Conservation (phyloP, 2,797 vertebrate genomes). For the Garrulus glandarius region DNA sequence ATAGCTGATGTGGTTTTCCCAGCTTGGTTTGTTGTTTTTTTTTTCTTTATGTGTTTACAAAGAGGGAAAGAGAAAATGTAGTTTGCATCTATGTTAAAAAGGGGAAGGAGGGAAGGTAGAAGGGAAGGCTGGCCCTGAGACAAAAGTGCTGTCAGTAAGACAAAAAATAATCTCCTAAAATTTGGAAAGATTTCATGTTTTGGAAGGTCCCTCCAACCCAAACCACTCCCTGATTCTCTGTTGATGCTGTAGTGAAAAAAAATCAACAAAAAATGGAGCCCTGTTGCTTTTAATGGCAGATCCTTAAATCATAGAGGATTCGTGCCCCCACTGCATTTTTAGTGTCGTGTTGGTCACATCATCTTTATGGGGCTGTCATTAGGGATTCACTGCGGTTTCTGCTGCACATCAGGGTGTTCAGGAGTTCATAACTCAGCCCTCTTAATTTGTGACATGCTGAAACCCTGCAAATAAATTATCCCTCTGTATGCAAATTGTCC, state of each 20-base stretch:
- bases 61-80: background rate
- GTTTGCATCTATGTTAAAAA: background rate
- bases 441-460: background rate
- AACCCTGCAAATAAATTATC: background rate
- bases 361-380: slow-evolving; percentile 25
- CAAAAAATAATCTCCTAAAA: background rate
- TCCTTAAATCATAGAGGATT: background rate
- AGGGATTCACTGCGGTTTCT: background rate
- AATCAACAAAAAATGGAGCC: fast-evolving
- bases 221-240: background rate
- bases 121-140: background rate
- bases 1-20: background rate
- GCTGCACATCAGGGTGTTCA: background rate
- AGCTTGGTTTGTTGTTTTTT: background rate
- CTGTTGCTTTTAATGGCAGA: background rate
- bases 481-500: background rate
- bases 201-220: background rate
- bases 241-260: background rate
- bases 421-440: slow-evolving; percentile 37
- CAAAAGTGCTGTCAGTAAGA: background rate
- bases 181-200: background rate
- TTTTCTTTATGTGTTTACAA: background rate
- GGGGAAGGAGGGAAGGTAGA: no score
- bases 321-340: background rate
- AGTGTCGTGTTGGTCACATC: background rate